Percentiles rank a stretch among this genome's conserved stretches.
Evolutionary conservation across 2,113 vertebrate species (phyloP).

Genomic region (Pterophyllum scalare): DNA sequence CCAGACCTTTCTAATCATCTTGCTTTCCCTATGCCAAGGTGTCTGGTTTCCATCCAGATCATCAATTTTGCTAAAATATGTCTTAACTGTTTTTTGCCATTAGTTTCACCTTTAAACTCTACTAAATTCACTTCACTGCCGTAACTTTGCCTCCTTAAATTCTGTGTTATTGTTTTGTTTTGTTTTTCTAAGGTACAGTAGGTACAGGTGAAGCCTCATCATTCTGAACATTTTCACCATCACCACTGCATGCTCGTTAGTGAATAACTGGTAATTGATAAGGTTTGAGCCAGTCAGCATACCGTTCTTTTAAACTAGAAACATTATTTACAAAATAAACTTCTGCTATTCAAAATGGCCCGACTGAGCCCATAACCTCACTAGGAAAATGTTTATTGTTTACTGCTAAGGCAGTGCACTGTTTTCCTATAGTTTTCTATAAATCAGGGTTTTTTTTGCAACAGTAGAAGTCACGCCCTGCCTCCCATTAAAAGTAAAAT

Average conservation of each 20-base stretch:
- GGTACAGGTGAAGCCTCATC: too few species aligned
- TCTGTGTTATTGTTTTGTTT: background rate
- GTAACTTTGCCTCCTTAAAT: background rate
- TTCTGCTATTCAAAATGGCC: too few species aligned
- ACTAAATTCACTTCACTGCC: background rate
- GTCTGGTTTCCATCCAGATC: slow-evolving; percentile 27
- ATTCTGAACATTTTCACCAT: background rate
- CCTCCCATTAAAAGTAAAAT: too few species aligned
- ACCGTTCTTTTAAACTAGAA: background rate
- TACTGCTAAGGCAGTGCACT: too few species aligned
- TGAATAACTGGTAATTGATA: background rate
- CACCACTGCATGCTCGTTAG: background rate
- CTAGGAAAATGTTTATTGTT: too few species aligned
- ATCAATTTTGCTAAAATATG: background rate
- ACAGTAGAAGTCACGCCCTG: too few species aligned
- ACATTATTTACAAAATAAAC: too few species aligned
- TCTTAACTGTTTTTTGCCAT: background rate
- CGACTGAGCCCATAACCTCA: too few species aligned
- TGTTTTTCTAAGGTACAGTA: too few species aligned
- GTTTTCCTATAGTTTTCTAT: too few species aligned
- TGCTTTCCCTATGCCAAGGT: slow-evolving; percentile 17
- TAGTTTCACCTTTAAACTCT: background rate
- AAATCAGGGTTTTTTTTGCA: too few species aligned
- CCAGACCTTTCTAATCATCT: slow-evolving; percentile 12
- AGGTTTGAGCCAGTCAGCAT: background rate